These are phyloP conservation scores for Ctenochaetus hawaiiensis DNA, from an alignment of 2,797 vertebrate species.

Conservation along the genomic window DNA sequence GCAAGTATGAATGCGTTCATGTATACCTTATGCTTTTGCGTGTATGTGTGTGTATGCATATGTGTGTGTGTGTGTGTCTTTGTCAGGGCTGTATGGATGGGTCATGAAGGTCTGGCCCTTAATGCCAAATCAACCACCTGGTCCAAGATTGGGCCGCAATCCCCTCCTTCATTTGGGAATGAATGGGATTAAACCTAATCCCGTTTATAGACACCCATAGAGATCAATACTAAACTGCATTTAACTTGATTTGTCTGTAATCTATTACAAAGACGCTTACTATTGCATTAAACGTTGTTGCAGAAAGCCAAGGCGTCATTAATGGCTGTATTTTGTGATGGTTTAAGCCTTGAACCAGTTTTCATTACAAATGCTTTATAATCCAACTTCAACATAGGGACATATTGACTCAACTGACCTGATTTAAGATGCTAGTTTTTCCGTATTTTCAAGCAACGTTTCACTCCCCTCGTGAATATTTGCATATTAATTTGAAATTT, in stretches of 20 bases:
- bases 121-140: slow-evolving; percentile 83
- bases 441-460: slow-evolving; percentile 47
- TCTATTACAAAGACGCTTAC: slow-evolving; percentile 83
- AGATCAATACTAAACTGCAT: slow-evolving; percentile 84
- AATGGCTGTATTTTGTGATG: slow-evolving; percentile 54
- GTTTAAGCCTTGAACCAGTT: slow-evolving; percentile 64
- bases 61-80: slow-evolving; percentile 26
- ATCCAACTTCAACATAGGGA: slow-evolving; percentile 59
- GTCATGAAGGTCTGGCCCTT: slow-evolving; percentile 76
- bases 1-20: slow-evolving; percentile 19
- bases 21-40: neutral
- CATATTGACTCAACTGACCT: slow-evolving; percentile 58
- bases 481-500: slow-evolving; percentile 78
- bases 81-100: slow-evolving; percentile 24
- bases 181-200: slow-evolving; percentile 84
- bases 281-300: slow-evolving; percentile 74
- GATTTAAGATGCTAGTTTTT: slow-evolving; percentile 64
- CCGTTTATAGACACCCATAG: slow-evolving; percentile 82
- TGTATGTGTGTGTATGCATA: slow-evolving; percentile 2
- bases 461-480: slow-evolving; percentile 66
- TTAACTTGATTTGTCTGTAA: slow-evolving; percentile 83
- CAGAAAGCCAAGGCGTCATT: slow-evolving; percentile 53
- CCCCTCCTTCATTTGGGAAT: slow-evolving; percentile 74
- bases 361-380: slow-evolving; percentile 58
- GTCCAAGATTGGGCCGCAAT: slow-evolving; percentile 79